Conservation (phyloP, 2,113 vertebrate genomes). For the Chionodraco myersi region DNA sequence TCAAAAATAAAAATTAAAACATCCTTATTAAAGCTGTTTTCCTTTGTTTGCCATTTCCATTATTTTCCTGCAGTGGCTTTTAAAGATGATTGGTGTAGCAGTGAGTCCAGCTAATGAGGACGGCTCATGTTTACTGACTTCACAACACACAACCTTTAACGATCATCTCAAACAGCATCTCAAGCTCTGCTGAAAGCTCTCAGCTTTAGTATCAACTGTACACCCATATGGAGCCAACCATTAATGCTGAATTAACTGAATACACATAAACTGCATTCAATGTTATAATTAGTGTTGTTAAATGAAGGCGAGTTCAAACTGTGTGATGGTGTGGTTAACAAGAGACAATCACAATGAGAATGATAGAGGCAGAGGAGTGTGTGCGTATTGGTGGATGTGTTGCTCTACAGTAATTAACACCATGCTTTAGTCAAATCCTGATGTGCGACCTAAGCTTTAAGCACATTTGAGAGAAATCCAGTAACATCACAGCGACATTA, state of each 20-base stretch:
- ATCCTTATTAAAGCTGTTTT: not conserved
- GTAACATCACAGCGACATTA: not conserved
- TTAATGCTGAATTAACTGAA: no score
- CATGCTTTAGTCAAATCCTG: constrained; percentile 1
- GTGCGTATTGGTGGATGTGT: not conserved
- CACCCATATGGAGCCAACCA: not conserved
- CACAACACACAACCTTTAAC: constrained; percentile 8
- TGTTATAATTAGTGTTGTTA: not conserved
- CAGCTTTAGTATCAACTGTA: not conserved
- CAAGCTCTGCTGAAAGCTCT: not conserved
- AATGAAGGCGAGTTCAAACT: constrained; percentile 1
- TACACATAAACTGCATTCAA: no score
- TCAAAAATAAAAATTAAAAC: not conserved
- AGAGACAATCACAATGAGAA: not conserved
- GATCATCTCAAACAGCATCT: not conserved
- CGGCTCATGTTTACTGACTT: constrained; percentile 24
- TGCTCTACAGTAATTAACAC: not conserved
- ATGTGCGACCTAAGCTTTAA: not conserved
- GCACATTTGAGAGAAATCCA: not conserved
- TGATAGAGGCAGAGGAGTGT: not conserved
- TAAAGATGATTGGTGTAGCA: not conserved
- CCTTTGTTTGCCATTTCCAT: constrained; percentile 7
- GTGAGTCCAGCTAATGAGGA: constrained; percentile 34
- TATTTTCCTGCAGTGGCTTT: constrained; percentile 32
- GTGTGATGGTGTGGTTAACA: not conserved